Evolutionary conservation across 2,797 vertebrate genomes (phyloP).

Genomic region (Scolopax bukidnonensis): DNA sequence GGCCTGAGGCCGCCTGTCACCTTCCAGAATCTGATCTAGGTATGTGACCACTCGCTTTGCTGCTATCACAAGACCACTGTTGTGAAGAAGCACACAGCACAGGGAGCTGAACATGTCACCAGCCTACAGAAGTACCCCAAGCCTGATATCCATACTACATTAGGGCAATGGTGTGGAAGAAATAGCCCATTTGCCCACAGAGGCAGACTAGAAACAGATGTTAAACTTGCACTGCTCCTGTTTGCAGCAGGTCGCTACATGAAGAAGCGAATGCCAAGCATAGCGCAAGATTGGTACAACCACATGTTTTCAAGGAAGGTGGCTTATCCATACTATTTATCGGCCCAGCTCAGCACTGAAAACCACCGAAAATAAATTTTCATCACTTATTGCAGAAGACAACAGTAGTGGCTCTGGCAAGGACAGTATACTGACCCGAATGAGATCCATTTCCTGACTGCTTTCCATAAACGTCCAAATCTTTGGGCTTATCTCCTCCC

Average conservation of each 20-base stretch:
- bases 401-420: not conserved
- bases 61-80: not conserved
- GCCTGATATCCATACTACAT: not conserved
- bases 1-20: not conserved
- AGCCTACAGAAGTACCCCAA: not conserved
- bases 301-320: not conserved
- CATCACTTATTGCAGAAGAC: not conserved
- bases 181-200: not conserved
- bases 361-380: not conserved
- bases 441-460: slow-evolving; percentile 88
- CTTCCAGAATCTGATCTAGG: not conserved
- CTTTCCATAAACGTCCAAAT: slow-evolving; percentile 93
- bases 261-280: not conserved
- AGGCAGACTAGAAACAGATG: not conserved
- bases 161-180: not conserved
- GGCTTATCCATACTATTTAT: not conserved
- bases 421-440: slow-evolving; percentile 80
- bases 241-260: not conserved
- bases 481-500: slow-evolving; percentile 92
- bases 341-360: not conserved
- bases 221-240: not conserved
- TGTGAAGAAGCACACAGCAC: not conserved
- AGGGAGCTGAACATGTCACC: not conserved
- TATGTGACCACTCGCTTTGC: not conserved
- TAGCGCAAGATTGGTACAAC: not conserved